phyloP scores from a whole-genome alignment of 1,140 invertebrate species.

The Capitella teleta region DNA sequence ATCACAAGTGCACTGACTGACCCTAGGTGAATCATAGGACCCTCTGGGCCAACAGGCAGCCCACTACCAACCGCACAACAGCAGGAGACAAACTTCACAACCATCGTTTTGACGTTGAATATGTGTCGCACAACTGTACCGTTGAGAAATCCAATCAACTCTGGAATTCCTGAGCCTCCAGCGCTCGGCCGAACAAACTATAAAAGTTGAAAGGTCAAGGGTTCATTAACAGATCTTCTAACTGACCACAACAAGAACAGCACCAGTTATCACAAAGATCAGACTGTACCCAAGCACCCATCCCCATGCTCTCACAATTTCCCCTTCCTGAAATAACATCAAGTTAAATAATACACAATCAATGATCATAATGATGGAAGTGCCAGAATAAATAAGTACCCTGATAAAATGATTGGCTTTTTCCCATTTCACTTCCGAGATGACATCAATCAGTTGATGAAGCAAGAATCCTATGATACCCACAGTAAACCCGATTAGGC shows the following conservation, averaged over 20 bases:
- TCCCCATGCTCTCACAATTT: slow-evolving; percentile 27
- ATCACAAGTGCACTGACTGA: slow-evolving; percentile 14
- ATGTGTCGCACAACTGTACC: slow-evolving; percentile 39
- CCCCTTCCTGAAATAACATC: slow-evolving; percentile 23
- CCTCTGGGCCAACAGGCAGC: slow-evolving; percentile 44
- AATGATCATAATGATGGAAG: no score
- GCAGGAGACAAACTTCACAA: slow-evolving; percentile 43
- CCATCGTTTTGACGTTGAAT: slow-evolving; percentile 41
- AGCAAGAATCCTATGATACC: slow-evolving; percentile 40
- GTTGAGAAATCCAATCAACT: slow-evolving; percentile 43
- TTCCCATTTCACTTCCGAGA: slow-evolving; percentile 37
- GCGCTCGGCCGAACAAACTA: slow-evolving; percentile 41
- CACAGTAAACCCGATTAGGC: slow-evolving; percentile 38
- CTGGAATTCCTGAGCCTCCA: slow-evolving; percentile 42
- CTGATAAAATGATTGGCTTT: slow-evolving; percentile 16
- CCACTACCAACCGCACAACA: slow-evolving; percentile 40
- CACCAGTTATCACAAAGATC: slow-evolving; percentile 30
- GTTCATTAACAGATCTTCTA: neutral
- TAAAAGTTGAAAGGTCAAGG: slow-evolving; percentile 7
- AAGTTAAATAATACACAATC: no score
- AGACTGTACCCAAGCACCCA: slow-evolving; percentile 36
- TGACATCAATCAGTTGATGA: slow-evolving; percentile 40
- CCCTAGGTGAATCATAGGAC: slow-evolving; percentile 29
- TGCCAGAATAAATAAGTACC: no score
- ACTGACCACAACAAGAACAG: slow-evolving; percentile 33